phyloP scores from a whole-genome alignment of 2,888 invertebrate genomes.

The Osmoderma eremita region DNA sequence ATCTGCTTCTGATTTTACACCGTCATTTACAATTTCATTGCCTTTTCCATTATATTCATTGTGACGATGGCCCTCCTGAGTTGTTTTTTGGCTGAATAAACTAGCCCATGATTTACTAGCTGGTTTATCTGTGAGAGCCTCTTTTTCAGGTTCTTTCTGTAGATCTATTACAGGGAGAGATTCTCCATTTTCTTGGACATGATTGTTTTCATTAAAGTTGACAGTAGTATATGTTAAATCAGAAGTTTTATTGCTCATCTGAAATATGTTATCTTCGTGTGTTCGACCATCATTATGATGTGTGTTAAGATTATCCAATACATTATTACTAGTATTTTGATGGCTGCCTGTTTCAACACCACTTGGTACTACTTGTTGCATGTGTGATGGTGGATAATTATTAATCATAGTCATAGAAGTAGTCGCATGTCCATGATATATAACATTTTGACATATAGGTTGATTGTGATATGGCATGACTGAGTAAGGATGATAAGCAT shows the following conservation, averaged over 20 bases:
- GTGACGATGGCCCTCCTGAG: slow-evolving; percentile 40
- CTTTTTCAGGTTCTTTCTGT: slow-evolving; percentile 15
- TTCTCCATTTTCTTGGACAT: slow-evolving; percentile 19
- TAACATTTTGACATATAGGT: slow-evolving; percentile 17
- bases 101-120: slow-evolving; percentile 75
- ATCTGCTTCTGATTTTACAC: slow-evolving; percentile 13
- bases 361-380: slow-evolving; percentile 15
- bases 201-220: slow-evolving; percentile 4
- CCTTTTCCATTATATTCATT: slow-evolving; percentile 52
- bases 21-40: slow-evolving; percentile 8
- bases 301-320: slow-evolving; percentile 4
- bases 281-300: not conserved
- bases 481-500: slow-evolving; percentile 16
- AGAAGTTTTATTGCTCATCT: slow-evolving; percentile 11
- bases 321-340: slow-evolving; percentile 5
- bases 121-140: slow-evolving; percentile 31
- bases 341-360: not conserved
- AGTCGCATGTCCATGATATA: slow-evolving; percentile 12
- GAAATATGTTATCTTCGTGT: slow-evolving; percentile 12
- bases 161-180: not conserved
- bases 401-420: slow-evolving; percentile 13
- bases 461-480: slow-evolving; percentile 35
- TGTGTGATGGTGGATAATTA: not conserved
- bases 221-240: slow-evolving; percentile 3
- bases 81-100: slow-evolving; percentile 64